Evolutionary conservation across 2,113 vertebrate genomes (phyloP).

Genomic region (Macrotis lagotis): DNA sequence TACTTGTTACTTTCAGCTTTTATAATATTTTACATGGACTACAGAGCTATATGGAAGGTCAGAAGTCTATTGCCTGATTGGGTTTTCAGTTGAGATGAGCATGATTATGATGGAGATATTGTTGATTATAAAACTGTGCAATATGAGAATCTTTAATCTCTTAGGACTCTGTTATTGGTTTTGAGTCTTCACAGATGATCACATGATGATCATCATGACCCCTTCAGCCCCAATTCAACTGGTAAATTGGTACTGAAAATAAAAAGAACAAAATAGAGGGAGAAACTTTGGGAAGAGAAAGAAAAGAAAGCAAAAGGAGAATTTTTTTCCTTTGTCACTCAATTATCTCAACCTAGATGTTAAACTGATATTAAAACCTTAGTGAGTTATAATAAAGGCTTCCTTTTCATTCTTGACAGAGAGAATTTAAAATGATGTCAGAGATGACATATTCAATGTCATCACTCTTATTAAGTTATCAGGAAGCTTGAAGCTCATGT

Average conservation of each 20-base stretch:
- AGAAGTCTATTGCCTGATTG: background rate
- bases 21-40: background rate
- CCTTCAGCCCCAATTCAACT: background rate
- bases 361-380: background rate
- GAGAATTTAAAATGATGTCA: background rate
- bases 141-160: background rate
- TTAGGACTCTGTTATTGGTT: background rate
- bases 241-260: conserved; percentile 1
- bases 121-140: background rate
- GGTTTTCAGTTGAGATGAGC: background rate
- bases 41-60: background rate
- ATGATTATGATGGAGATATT: background rate
- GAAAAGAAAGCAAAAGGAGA: background rate
- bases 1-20: background rate
- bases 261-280: background rate
- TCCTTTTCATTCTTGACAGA: background rate
- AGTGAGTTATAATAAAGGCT: background rate
- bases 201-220: background rate
- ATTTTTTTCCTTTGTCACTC: background rate
- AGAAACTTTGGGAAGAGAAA: background rate
- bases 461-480: background rate
- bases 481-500: background rate
- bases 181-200: background rate
- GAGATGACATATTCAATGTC: background rate
- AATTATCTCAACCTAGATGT: background rate